Evolutionary conservation across 2,797 vertebrate genomes (phyloP).

Genomic region (Mergus octosetaceus): DNA sequence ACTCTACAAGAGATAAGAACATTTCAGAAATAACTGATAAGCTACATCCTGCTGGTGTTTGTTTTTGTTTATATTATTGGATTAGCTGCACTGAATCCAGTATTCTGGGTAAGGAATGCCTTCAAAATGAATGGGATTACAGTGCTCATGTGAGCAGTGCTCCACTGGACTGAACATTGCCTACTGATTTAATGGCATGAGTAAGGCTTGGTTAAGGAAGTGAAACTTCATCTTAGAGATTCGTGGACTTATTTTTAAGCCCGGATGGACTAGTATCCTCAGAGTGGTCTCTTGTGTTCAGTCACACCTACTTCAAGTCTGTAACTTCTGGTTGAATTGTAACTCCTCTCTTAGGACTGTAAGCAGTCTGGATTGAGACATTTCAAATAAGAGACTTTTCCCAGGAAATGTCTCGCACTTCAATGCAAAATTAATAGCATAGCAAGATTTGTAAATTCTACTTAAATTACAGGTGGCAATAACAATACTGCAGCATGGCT

Average conservation of each 20-base stretch:
- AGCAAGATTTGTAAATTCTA: neutral
- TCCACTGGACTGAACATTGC: neutral
- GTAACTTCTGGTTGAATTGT: neutral
- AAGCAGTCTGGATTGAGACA: neutral
- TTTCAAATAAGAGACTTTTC: neutral
- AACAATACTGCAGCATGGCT: neutral
- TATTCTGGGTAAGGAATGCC: neutral
- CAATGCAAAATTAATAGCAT: neutral
- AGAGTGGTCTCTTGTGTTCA: neutral
- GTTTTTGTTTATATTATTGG: slow-evolving; percentile 23
- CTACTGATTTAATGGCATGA: neutral
- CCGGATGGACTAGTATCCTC: neutral
- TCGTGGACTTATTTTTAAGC: neutral
- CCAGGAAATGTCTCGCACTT: neutral
- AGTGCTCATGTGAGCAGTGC: neutral
- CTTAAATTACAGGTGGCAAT: neutral
- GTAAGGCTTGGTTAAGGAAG: neutral
- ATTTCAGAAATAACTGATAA: slow-evolving; percentile 53
- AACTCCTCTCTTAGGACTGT: neutral
- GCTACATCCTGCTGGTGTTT: slow-evolving; percentile 25
- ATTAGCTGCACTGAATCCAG: slow-evolving; percentile 11
- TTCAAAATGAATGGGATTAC: neutral
- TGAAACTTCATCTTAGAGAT: neutral
- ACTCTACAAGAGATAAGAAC: slow-evolving; percentile 27
- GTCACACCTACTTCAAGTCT: neutral